A percentile compares a stretch with the other conserved stretches of the same genome.
Conservation (phyloP, 2,797 vertebrate genomes). For the Oreonectes daqikongensis region DNA sequence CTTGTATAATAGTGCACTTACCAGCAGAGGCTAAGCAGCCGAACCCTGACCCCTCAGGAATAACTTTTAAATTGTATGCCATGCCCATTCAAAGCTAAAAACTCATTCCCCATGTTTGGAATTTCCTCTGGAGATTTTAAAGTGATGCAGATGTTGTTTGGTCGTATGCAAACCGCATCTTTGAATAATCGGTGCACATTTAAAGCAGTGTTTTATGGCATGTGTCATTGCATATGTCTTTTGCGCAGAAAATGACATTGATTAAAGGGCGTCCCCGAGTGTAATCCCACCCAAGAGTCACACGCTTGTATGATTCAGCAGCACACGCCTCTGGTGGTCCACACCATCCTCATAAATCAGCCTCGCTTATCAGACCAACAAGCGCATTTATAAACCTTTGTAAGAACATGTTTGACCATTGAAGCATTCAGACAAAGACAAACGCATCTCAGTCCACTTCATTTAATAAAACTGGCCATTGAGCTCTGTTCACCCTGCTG, state of each 20-base stretch:
- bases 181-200: background rate
- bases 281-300: constrained; percentile 42
- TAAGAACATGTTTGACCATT: constrained; percentile 21
- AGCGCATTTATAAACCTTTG: background rate
- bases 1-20: too few species aligned
- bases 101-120: constrained; percentile 27
- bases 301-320: constrained; percentile 26
- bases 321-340: constrained; percentile 26
- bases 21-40: too few species aligned
- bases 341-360: background rate
- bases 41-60: background rate
- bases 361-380: too few species aligned
- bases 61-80: background rate
- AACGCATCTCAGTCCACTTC: background rate
- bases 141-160: constrained; percentile 35
- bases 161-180: constrained; percentile 19
- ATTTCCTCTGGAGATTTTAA: constrained; percentile 46
- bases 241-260: constrained; percentile 26
- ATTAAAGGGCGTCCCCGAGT: constrained; percentile 30
- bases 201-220: background rate
- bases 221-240: constrained; percentile 6
- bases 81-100: background rate
- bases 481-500: background rate
- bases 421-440: constrained; percentile 13
- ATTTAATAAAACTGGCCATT: background rate